Base-by-base conservation (phyloP, 2,797 vertebrate species). In the Malurus splendens region DNA sequence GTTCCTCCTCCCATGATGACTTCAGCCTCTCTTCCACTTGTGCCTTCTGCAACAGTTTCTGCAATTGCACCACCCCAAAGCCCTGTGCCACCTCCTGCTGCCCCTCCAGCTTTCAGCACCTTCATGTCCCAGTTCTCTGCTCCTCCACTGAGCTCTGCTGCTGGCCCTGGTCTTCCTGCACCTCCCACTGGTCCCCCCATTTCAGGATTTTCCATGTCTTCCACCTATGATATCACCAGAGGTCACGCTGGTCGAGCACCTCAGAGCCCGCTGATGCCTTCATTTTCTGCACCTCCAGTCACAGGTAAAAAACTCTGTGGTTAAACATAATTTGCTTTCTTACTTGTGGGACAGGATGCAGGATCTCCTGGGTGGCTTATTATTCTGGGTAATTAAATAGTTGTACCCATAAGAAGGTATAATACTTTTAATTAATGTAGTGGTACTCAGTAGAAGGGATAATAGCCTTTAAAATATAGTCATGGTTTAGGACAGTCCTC, bases 251-350 rank as follows among this genome's bases (percentile, higher is more conserved):
- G 99, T 15, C 98, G 98, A 92, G 98, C 99, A 1, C 98, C 99
- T 16, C 99, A 99, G 96, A 99, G 98, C 2, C 99, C 99, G 0
- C 93, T 99, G 89, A 99, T 99, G 98, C 98, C 98, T 1, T 98
- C 98, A 0, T 99, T 98, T 96, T 98, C 98, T 84, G 96, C 95
- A 54, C 95, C 97, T 32, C 71, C 97, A 1, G 96, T 98, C 81
- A 95, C 98, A 96, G 99, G 99, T 99, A 94, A 36, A 36, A 36
- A 36, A 88, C 5, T 33, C 41, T 65, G 33, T 32, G 2, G 47
- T 82, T 20, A 36, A 36, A 36, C 36, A 36, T 36, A 36, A 6
- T 39, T n/a, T 20, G 23, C 18, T 75, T 42, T 57, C 7, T 4
- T 48, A 10, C 67, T 93, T 3, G 5, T 68, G 30, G 45, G 22